These are phyloP conservation scores for Lepus townsendii DNA, from an alignment of 2,797 vertebrate species.

Conservation along the genomic window DNA sequence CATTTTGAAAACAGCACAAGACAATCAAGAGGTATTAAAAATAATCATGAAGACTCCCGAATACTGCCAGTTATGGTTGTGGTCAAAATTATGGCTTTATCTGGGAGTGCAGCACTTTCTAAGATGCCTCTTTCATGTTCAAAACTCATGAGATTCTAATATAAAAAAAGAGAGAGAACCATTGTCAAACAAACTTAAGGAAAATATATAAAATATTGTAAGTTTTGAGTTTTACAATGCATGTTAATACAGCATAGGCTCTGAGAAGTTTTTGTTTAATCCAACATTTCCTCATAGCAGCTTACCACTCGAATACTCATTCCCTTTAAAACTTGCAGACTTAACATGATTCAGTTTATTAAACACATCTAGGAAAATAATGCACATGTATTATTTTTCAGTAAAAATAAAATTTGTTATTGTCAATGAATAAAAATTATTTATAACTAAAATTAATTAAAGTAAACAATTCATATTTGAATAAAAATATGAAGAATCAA, in stretches of 20 bases:
- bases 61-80: neutral
- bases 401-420: neutral
- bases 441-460: too few species aligned
- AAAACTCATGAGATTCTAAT: conserved; percentile 21
- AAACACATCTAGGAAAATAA: conserved; percentile 23
- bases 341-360: neutral
- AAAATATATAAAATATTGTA: neutral
- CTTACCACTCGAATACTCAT: neutral
- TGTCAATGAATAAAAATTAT: neutral
- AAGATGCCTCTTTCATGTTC: neutral
- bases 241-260: neutral
- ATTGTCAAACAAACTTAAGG: neutral
- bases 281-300: conserved; percentile 8
- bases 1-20: neutral
- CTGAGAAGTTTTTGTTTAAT: neutral
- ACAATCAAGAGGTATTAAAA: neutral
- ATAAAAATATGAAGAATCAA: conserved; percentile 15
- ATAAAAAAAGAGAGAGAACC: neutral
- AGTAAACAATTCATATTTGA: neutral
- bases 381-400: neutral
- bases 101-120: neutral
- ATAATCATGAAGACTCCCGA: neutral
- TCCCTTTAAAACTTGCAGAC: neutral
- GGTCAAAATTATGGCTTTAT: conserved; percentile 11
- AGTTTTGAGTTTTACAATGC: neutral